Percentiles rank a stretch among this genome's conserved stretches.
Conservation (phyloP, 1,140 invertebrate genomes). For the Homarus americanus region DNA sequence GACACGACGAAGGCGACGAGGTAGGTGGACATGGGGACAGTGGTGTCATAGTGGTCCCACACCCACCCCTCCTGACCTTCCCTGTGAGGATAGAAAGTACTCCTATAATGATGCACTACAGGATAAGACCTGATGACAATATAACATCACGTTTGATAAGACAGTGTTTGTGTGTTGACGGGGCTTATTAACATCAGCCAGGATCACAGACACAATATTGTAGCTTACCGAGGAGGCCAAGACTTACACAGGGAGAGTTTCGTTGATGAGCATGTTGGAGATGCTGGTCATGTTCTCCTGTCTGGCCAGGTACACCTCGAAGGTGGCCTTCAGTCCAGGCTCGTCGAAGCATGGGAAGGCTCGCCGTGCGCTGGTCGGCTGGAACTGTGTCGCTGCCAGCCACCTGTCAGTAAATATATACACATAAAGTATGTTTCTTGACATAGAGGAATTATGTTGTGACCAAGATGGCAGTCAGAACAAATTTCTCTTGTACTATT, state of each 20-base stretch:
- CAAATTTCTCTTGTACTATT: too few species aligned
- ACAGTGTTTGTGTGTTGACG: neutral
- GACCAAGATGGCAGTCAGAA: too few species aligned
- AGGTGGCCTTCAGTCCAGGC: slow-evolving; percentile 79
- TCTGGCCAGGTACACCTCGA: slow-evolving; percentile 77
- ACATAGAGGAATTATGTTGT: too few species aligned
- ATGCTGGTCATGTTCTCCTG: slow-evolving; percentile 42
- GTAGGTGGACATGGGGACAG: slow-evolving; percentile 87
- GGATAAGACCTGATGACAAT: too few species aligned
- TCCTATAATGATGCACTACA: neutral
- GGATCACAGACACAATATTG: neutral
- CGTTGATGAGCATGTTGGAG: slow-evolving; percentile 64
- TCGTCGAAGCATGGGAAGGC: slow-evolving; percentile 57
- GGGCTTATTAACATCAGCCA: too few species aligned
- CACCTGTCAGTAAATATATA: slow-evolving; percentile 40
- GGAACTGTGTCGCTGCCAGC: slow-evolving; percentile 92
- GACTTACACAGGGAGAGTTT: slow-evolving; percentile 46
- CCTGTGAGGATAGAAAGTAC: neutral
- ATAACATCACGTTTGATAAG: too few species aligned
- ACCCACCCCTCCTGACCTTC: slow-evolving; percentile 79
- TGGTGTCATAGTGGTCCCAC: slow-evolving; percentile 74
- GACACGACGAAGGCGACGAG: slow-evolving; percentile 88
- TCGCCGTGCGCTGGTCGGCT: slow-evolving; percentile 80
- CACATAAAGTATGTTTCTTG: too few species aligned
- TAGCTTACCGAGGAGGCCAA: neutral